A percentile compares a stretch with the other conserved stretches of the same genome.
Conservation (phyloP, 1,140 invertebrate genomes). For the Branchinecta lindahli region DNA sequence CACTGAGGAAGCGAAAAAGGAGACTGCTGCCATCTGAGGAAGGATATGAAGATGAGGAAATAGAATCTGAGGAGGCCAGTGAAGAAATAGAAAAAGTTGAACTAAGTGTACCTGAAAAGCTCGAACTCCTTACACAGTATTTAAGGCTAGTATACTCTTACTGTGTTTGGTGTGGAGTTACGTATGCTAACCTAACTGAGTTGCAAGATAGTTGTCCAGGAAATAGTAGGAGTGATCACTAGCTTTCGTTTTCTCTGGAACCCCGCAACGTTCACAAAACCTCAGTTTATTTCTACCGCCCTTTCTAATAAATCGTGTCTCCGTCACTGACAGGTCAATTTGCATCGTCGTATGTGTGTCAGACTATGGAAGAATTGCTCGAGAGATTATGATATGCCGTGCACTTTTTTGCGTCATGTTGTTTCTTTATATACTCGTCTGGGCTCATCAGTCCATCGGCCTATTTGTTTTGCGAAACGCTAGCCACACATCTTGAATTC, state of each 20-base stretch:
- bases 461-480: no score
- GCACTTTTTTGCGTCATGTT: no score
- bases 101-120: constrained; percentile 13
- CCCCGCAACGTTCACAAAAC: no score
- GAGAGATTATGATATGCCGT: no score
- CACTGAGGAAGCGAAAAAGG: constrained; percentile 14
- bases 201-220: constrained; percentile 17
- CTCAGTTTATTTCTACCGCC: no score
- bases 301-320: no score
- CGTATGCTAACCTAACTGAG: constrained; percentile 15
- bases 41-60: constrained; percentile 22
- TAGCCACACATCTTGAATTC: no score
- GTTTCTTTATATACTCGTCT: no score
- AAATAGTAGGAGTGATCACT: constrained; percentile 14
- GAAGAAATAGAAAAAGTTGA: constrained; percentile 13
- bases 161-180: constrained; percentile 19
- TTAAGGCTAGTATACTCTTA: constrained; percentile 17
- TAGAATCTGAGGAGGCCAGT: constrained; percentile 13
- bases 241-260: background rate
- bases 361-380: no score
- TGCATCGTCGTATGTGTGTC: no score
- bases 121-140: constrained; percentile 18
- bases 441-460: no score
- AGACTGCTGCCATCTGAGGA: constrained; percentile 14
- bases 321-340: no score